Conservation (phyloP, 2,113 vertebrate species). For the Ceyx margarethae region DNA sequence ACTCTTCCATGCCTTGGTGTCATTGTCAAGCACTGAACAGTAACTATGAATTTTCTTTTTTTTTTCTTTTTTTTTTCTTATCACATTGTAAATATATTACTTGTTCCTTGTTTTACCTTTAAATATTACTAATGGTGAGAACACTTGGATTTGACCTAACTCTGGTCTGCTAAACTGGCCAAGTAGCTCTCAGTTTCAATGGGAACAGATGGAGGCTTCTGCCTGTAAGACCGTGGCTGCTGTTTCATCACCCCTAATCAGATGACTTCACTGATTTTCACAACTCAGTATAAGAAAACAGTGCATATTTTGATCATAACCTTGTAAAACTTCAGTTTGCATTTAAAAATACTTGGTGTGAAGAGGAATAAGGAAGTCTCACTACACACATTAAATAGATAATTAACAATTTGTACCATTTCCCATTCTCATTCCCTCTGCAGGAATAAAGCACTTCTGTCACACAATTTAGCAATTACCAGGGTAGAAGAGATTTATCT, state of each 20-base stretch:
- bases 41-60: not conserved
- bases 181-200: not conserved
- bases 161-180: not conserved
- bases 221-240: not conserved
- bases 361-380: not conserved
- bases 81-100: not conserved
- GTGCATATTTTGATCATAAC: not conserved
- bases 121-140: not conserved
- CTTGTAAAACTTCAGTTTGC: not conserved
- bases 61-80: not conserved
- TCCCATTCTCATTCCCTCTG: slow-evolving; percentile 10
- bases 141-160: not conserved
- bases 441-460: slow-evolving; percentile 4
- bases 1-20: not conserved
- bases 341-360: not conserved
- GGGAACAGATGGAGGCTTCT: not conserved
- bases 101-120: not conserved
- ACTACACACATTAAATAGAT: not conserved
- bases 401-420: not conserved
- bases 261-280: not conserved
- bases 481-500: not conserved
- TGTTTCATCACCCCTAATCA: not conserved
- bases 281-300: not conserved
- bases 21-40: not conserved
- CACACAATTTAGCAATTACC: not conserved